A percentile compares a stretch with the other conserved stretches of the same genome.
Evolutionary conservation across 2,888 invertebrate genomes (phyloP).

Genomic region (Acanthosepion esculentum): DNA sequence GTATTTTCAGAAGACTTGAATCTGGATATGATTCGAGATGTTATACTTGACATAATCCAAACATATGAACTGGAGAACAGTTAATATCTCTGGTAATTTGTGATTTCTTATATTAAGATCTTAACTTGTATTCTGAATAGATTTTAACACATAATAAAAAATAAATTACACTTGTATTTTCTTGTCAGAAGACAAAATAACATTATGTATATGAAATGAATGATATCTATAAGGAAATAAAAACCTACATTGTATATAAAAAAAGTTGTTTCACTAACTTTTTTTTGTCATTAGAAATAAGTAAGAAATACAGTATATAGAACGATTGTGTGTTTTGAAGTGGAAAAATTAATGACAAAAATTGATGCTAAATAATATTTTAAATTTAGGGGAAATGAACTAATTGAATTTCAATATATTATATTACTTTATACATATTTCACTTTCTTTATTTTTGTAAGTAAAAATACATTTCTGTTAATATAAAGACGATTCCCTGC

Average conservation of each 20-base stretch:
- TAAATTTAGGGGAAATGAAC: too few relatives aligned
- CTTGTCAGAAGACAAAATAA: background rate
- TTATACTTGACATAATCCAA: constrained; percentile 62
- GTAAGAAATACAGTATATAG: too few relatives aligned
- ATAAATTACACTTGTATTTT: background rate
- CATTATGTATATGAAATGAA: background rate
- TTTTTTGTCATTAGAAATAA: too few relatives aligned
- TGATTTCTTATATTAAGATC: background rate
- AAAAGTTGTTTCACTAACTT: too few relatives aligned
- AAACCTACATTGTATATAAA: background rate
- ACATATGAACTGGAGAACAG: constrained; percentile 64
- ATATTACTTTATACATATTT: too few relatives aligned
- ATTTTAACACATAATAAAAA: background rate
- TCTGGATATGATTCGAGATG: constrained; percentile 62
- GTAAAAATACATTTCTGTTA: too few relatives aligned
- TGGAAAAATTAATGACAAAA: too few relatives aligned
- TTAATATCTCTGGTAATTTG: background rate
- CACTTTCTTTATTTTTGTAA: too few relatives aligned
- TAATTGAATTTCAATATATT: too few relatives aligned
- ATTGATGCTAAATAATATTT: too few relatives aligned
- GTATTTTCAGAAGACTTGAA: constrained; percentile 65
- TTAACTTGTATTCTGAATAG: background rate
- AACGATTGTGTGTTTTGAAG: too few relatives aligned
- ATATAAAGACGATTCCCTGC: too few relatives aligned
- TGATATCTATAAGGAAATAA: background rate